Conservation (phyloP, 2,113 vertebrate genomes). For the Chaetodon trifascialis region DNA sequence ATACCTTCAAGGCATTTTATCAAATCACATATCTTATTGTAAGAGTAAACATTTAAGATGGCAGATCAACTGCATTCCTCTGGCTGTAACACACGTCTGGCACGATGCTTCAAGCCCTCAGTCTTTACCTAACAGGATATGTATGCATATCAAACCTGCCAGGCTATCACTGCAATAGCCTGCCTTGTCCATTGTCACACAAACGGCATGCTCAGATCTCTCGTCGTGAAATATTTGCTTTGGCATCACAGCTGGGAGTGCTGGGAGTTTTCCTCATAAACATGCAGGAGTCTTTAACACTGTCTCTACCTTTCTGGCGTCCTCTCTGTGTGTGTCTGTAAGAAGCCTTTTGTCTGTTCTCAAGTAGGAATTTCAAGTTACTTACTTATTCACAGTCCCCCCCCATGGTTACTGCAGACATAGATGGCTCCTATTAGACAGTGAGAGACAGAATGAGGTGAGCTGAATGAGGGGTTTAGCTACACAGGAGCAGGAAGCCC, state of each 20-base stretch:
- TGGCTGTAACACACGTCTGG: background rate
- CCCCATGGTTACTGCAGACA: constrained; percentile 39
- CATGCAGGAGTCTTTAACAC: constrained; percentile 5
- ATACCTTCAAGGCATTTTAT: background rate
- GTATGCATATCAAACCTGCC: constrained; percentile 2
- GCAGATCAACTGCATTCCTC: background rate
- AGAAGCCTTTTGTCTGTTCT: constrained; percentile 22
- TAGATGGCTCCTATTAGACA: constrained; percentile 38
- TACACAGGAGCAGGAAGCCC: constrained; percentile 16
- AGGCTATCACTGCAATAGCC: background rate
- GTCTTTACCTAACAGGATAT: constrained; percentile 25
- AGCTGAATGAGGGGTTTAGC: constrained; percentile 49
- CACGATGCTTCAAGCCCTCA: background rate
- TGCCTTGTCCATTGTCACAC: background rate
- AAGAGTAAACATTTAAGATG: background rate
- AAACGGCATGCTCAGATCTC: background rate
- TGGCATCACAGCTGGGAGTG: constrained; percentile 18
- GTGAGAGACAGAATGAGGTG: constrained; percentile 74
- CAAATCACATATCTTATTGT: background rate
- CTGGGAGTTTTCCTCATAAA: constrained; percentile 37
- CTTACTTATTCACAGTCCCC: constrained; percentile 24
- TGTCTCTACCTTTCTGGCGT: background rate
- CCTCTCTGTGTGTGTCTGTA: background rate
- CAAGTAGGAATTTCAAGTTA: constrained; percentile 19
- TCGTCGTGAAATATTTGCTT: constrained; percentile 43